phyloP scores from a whole-genome alignment of 1,140 invertebrate genomes.

The Dendroctonus valens region DNA sequence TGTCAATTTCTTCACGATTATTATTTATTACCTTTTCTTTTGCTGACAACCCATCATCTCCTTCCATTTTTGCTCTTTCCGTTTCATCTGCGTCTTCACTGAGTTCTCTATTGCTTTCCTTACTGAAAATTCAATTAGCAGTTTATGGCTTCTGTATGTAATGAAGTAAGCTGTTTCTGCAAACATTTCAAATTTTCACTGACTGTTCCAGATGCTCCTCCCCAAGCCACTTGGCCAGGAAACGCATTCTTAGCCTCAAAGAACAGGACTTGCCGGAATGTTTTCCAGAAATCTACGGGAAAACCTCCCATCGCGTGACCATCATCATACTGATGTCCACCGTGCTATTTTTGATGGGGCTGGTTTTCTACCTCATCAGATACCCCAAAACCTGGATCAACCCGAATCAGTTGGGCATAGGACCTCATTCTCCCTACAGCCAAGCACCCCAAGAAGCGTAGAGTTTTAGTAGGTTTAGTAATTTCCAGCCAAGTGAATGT shows the following conservation, averaged over 20 bases:
- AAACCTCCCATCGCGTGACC: conserved; percentile 38
- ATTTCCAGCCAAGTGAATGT: neutral
- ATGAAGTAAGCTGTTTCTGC: no score
- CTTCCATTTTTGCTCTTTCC: no score
- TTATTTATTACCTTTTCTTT: no score
- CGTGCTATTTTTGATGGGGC: conserved; percentile 35
- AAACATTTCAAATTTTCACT: no score
- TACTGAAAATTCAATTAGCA: no score
- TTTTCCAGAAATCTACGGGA: conserved; percentile 39
- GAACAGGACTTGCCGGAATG: conserved; percentile 39
- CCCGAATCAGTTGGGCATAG: conserved; percentile 29
- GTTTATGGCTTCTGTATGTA: no score
- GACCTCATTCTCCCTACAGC: conserved; percentile 44
- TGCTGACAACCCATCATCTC: no score
- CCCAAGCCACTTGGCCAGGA: conserved; percentile 35
- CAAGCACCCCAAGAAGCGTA: conserved; percentile 21
- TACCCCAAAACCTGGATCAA: conserved; percentile 31
- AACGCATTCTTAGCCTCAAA: conserved; percentile 36
- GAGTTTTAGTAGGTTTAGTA: neutral
- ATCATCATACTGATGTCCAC: conserved; percentile 37
- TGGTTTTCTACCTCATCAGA: conserved; percentile 45
- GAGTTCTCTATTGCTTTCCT: no score
- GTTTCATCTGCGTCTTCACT: no score
- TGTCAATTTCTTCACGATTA: no score
- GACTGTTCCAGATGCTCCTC: conserved; percentile 39